Base-by-base conservation (phyloP, 2,113 vertebrate genomes). In the Saccopteryx bilineata region DNA sequence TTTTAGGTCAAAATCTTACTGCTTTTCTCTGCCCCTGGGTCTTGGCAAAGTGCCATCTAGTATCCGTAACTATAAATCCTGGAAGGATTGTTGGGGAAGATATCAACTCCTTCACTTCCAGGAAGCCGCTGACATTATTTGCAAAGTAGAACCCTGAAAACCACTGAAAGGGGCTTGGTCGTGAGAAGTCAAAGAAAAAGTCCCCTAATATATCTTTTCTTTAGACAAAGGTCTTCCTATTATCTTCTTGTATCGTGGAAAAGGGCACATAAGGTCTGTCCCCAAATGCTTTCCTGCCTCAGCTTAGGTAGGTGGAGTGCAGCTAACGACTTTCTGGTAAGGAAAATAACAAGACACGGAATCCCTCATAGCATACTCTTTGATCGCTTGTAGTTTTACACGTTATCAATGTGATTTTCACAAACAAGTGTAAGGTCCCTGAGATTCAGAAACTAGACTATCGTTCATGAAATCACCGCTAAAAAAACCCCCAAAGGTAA, bases 121-220 rank as follows among this genome's bases (percentile, higher is more conserved):
- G 17, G 71, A 95, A 24, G 54, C 7, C 7, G 58, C 26, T 71
- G 69, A 54, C 12, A 61, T 60, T 50, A 7, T 63, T 21, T 76
- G n/a, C 21, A 90, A 72, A 90, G 72, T 75, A 52, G 15, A 94
- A 5, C n/a, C 83, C n/a, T 50, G 63, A n/a, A 90, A 93, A 21
- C 13, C 24, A 4, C 19, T 33, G 15, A 2, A 61, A 86, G 65
- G 19, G 7, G 2, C 1, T 91, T 90, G 8, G 46, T 31, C 21
- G 81, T 96, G n/a, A 14, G 63, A 82, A 58, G 7, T 69, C 14
- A 54, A 74, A 90, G 24, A 17, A 91, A 82, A 90, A 56, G 5
- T 56, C 2, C 28, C 19, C 23, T 46, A 76, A 76, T 58, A 31
- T 2, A 7, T 50, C 2, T 56, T 46, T 12, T 2, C 50, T 50